These are phyloP conservation scores for Parapsyche elsis DNA, from an alignment of 1,140 invertebrate genomes.

Conservation along the genomic window DNA sequence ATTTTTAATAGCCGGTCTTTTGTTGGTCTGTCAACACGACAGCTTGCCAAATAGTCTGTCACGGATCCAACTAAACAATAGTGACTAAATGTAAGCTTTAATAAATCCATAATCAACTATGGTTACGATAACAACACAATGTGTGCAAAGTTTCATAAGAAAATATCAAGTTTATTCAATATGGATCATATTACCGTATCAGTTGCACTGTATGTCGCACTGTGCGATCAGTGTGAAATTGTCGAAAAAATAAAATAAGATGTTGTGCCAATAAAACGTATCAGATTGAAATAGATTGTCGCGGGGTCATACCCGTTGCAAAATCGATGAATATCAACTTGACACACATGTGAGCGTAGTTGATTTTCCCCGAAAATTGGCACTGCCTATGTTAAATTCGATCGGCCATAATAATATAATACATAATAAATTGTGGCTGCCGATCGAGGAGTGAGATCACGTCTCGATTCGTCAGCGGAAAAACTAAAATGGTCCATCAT, in stretches of 20 bases:
- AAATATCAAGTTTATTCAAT: too few relatives aligned
- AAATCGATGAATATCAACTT: slow-evolving; percentile 27
- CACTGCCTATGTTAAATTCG: not conserved
- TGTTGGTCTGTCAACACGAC: not conserved
- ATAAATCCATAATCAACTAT: too few relatives aligned
- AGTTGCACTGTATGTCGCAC: too few relatives aligned
- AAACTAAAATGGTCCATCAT: too few relatives aligned
- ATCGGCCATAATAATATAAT: not conserved
- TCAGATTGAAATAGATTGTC: slow-evolving; percentile 20
- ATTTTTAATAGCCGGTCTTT: not conserved
- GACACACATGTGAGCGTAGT: slow-evolving; percentile 29
- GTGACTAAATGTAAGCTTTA: not conserved
- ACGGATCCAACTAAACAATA: slow-evolving; percentile 17
- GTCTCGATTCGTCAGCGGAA: too few relatives aligned
- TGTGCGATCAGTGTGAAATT: too few relatives aligned
- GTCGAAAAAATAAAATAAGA: slow-evolving; percentile 7
- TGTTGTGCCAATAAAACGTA: slow-evolving; percentile 31
- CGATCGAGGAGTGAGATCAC: not conserved
- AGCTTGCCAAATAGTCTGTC: slow-evolving; percentile 34
- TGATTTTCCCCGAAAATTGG: slow-evolving; percentile 6
- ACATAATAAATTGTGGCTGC: not conserved
- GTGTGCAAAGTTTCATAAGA: too few relatives aligned
- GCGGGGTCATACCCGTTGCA: slow-evolving; percentile 5
- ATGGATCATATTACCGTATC: too few relatives aligned
- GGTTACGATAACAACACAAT: too few relatives aligned